A percentile compares a stretch with the other conserved stretches of the same genome.
Evolutionary conservation across 1,140 invertebrate genomes (phyloP).

Genomic region (Tetramorium simillimum): DNA sequence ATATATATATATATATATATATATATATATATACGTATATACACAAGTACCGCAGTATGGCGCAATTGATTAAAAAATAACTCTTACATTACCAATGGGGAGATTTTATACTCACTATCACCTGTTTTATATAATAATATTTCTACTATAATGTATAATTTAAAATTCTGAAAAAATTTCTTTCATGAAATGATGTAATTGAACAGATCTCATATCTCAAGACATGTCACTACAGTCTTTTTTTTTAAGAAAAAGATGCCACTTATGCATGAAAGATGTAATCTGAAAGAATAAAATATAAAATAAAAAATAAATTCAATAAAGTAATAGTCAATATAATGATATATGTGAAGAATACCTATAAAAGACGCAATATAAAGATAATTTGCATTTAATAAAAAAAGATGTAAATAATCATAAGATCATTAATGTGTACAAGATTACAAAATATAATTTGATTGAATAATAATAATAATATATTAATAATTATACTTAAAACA

Average conservation of each 20-base stretch:
- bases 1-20: not conserved
- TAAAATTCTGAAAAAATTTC: not conserved
- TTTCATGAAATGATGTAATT: not conserved
- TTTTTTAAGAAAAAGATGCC: not conserved
- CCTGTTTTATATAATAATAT: not conserved
- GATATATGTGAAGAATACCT: not conserved
- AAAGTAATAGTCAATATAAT: not conserved
- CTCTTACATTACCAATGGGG: too few relatives aligned
- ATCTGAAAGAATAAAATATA: constrained; percentile 13
- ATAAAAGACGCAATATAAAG: not conserved
- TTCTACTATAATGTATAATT: not conserved
- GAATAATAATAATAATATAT: not conserved
- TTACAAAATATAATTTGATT: not conserved
- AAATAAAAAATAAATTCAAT: constrained; percentile 17
- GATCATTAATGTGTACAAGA: not conserved
- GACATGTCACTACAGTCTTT: not conserved
- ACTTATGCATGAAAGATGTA: not conserved
- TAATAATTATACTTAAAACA: not conserved
- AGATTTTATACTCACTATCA: not conserved
- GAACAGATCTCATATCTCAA: not conserved
- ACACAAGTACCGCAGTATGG: too few relatives aligned
- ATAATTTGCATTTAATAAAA: not conserved
- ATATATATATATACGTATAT: too few relatives aligned
- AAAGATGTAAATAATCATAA: not conserved
- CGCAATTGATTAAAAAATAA: too few relatives aligned